Percentiles rank a stretch among this genome's conserved stretches.
phyloP scores from a whole-genome alignment of 2,888 invertebrate species.

The Caenorhabditis doughertyi region DNA sequence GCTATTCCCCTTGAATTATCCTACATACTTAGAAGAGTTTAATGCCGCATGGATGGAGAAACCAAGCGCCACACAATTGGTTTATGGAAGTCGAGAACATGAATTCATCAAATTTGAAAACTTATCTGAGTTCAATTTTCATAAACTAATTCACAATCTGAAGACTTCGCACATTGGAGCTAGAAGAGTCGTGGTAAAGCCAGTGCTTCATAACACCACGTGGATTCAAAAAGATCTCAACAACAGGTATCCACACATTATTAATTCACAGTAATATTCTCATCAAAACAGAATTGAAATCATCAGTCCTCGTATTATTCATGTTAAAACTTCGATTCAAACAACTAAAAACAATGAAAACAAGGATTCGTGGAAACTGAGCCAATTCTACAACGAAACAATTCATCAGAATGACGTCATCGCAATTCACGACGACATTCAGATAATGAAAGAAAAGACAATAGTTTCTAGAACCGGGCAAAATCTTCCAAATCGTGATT shows the following conservation, averaged over 20 bases:
- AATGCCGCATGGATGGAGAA: neutral
- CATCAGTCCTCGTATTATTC: neutral
- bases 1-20: constrained; percentile 53
- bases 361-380: constrained; percentile 1
- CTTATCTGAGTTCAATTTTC: constrained; percentile 34
- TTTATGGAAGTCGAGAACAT: constrained; percentile 32
- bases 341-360: neutral
- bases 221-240: constrained; percentile 28
- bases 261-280: neutral
- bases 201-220: constrained; percentile 18
- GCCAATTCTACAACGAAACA: constrained; percentile 29
- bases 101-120: constrained; percentile 37
- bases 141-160: constrained; percentile 27
- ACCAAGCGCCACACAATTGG: neutral
- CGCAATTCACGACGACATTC: constrained; percentile 32
- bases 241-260: too few relatives aligned
- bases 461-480: neutral
- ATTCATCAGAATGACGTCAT: constrained; percentile 29
- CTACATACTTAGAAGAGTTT: constrained; percentile 65
- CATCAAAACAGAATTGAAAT: neutral
- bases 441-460: constrained; percentile 6
- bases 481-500: constrained; percentile 13
- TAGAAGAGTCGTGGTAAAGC: constrained; percentile 34
- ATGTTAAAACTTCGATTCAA: neutral
- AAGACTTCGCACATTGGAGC: neutral